Percentiles rank a stretch among this genome's conserved stretches.
Evolutionary conservation across 2,797 vertebrate species (phyloP).

Genomic region (Capromys pilorides): DNA sequence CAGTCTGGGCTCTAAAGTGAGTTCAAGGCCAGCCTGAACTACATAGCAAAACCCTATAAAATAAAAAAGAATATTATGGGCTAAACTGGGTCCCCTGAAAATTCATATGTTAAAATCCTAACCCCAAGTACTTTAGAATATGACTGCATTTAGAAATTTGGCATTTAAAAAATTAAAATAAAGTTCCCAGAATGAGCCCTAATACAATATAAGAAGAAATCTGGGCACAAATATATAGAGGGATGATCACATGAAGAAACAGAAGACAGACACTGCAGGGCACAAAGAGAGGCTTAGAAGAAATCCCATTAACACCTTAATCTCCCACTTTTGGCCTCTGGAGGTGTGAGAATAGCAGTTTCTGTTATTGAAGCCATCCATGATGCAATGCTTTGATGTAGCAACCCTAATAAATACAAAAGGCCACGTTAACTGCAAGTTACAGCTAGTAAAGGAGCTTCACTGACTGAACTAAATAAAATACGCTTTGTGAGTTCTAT

Average conservation of each 20-base stretch:
- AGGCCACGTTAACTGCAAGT: background rate
- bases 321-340: background rate
- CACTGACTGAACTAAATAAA: background rate
- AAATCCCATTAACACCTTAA: background rate
- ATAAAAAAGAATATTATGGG: background rate
- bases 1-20: background rate
- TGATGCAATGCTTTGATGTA: too few relatives aligned
- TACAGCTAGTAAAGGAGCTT: background rate
- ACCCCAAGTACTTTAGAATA: background rate
- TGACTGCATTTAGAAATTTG: background rate
- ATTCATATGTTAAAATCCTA: background rate
- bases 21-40: background rate
- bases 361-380: background rate
- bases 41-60: background rate
- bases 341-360: background rate
- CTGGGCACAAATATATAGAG: background rate
- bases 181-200: background rate
- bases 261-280: background rate
- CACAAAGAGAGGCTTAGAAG: background rate
- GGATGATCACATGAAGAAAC: background rate
- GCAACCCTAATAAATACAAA: background rate
- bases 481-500: background rate
- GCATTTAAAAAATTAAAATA: constrained; percentile 41
- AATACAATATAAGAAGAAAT: background rate
- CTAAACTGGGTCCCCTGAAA: background rate